Percentiles rank a stretch among this genome's conserved stretches.
Evolutionary conservation across 2,888 invertebrate genomes (phyloP).

Genomic region (Agonopterix alstromeriana): DNA sequence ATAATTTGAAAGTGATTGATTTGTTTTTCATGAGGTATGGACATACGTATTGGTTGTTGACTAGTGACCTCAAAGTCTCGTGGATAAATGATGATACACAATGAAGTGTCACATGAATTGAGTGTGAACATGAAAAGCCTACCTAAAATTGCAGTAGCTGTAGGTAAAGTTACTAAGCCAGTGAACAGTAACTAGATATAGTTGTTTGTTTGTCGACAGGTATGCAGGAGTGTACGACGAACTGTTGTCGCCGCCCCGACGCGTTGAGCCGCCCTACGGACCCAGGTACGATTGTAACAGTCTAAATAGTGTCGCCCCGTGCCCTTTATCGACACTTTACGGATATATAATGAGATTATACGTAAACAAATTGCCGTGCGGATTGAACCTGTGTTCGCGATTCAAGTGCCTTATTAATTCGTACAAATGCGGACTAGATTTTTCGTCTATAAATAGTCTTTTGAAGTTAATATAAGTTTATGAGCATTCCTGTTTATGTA

Average conservation of each 20-base stretch:
- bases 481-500: too few relatives aligned
- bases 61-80: too few relatives aligned
- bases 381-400: constrained; percentile 54
- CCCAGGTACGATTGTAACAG: constrained; percentile 72
- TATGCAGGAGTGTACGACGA: constrained; percentile 68
- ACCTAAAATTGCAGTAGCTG: too few relatives aligned
- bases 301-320: constrained; percentile 56
- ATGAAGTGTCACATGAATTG: too few relatives aligned
- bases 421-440: constrained; percentile 3
- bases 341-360: constrained; percentile 25
- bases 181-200: neutral
- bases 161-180: too few relatives aligned
- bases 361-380: constrained; percentile 51
- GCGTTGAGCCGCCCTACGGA: constrained; percentile 69
- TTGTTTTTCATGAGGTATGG: too few relatives aligned
- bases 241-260: constrained; percentile 68
- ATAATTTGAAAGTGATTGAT: too few relatives aligned
- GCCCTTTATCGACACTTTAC: constrained; percentile 28
- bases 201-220: constrained; percentile 30
- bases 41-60: too few relatives aligned
- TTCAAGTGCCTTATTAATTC: constrained; percentile 7
- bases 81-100: too few relatives aligned
- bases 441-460: neutral
- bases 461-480: neutral
- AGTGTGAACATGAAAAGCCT: too few relatives aligned